Percentiles rank a stretch among this genome's conserved stretches.
Conservation (phyloP, 2,888 invertebrate species). For the Eucera pruinosa region DNA sequence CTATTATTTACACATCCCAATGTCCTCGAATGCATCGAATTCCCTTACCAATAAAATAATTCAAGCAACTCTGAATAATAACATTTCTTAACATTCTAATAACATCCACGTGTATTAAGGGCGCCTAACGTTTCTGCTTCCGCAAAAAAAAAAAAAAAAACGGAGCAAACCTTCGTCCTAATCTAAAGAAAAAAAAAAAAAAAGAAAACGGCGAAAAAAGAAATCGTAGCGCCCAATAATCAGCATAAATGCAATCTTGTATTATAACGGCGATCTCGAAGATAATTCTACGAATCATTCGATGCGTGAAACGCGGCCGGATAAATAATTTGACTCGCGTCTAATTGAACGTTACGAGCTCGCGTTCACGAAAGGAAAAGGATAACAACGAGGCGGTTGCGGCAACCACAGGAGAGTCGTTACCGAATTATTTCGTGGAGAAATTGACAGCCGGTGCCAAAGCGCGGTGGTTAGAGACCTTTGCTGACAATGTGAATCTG, state of each 20-base stretch:
- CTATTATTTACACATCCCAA: too few species aligned
- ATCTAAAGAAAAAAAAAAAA: too few species aligned
- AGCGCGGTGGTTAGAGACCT: conserved; percentile 71
- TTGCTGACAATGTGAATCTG: conserved; percentile 80
- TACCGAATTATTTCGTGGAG: conserved; percentile 64
- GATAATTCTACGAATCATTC: conserved; percentile 24
- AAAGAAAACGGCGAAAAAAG: too few species aligned
- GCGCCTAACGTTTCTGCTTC: too few species aligned
- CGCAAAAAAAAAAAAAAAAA: too few species aligned
- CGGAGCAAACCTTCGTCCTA: too few species aligned
- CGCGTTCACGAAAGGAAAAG: conserved; percentile 16
- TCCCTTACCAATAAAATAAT: too few species aligned
- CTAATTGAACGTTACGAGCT: conserved; percentile 50
- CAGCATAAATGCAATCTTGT: neutral
- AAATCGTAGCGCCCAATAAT: neutral
- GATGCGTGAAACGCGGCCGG: neutral
- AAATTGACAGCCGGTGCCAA: conserved; percentile 75
- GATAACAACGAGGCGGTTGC: conserved; percentile 47
- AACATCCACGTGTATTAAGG: too few species aligned
- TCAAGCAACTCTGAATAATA: too few species aligned
- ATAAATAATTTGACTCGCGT: conserved; percentile 54
- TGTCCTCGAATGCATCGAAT: too few species aligned
- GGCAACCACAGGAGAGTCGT: conserved; percentile 40
- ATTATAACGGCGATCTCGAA: neutral
- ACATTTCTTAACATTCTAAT: too few species aligned